Base-by-base conservation (phyloP, 35 echinoderm and acorn worm species). In the Ophioderma brevispina region DNA sequence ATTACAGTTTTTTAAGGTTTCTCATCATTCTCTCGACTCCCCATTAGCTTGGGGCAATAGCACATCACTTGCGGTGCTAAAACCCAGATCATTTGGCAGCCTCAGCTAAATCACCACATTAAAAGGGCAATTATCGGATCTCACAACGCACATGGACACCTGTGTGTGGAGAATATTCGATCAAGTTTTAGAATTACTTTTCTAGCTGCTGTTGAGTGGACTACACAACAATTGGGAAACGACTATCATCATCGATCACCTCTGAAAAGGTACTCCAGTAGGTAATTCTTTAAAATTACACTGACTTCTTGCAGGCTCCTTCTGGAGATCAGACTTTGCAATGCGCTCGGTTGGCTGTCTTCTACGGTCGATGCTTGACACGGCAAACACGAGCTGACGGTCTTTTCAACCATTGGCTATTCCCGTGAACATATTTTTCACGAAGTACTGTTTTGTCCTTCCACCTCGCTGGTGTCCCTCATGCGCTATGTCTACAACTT, bases 11-110 rank as follows among this genome's bases (percentile, higher is more conserved):
- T n/a, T n/a, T n/a, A n/a, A n/a, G n/a, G n/a, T n/a, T n/a, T n/a
- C n/a, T n/a, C n/a, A n/a, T n/a, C n/a, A n/a, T n/a, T n/a, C n/a
- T n/a, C n/a, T n/a, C n/a, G n/a, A n/a, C n/a, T n/a, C n/a, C n/a
- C n/a, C 89, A 33, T 94, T 91, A 0, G 93, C 93, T 50, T 89
- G 81, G 3, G 90, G 94, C 94, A 80, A 92, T 19, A 40, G 84
- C 39, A 86, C 32, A 80, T 96, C 0, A 86, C 35, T 93, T 92
- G 35, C 75, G 86, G 41, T 96, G 90, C 17, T 77, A 8, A 64
- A 92, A 89, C 1, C 94, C 80, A 46, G 76, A 25, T 32, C 80
- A 89, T 2, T 85, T 39, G 10, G 90, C 85, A 37, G 92, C n/a
- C n/a, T n/a, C n/a, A n/a, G n/a, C n/a, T n/a, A n/a, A n/a, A n/a